A percentile compares a stretch with the other conserved stretches of the same genome.
Evolutionary conservation across 2,797 vertebrate genomes (phyloP).

Genomic region (Pachyuromys duprasi): DNA sequence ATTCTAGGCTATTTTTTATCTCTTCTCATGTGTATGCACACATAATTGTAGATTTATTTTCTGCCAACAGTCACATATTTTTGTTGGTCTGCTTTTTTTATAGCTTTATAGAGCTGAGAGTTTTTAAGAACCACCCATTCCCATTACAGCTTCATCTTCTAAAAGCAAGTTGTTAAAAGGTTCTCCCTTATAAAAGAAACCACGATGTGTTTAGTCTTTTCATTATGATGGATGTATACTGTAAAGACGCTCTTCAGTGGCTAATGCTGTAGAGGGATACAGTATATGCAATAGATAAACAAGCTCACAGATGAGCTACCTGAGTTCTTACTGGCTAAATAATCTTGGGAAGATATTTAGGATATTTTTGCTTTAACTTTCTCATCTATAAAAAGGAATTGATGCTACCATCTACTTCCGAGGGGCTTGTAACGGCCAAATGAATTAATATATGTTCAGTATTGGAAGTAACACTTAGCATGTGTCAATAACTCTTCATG

Average conservation of each 20-base stretch:
- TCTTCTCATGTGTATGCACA: neutral
- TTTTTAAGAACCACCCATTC: neutral
- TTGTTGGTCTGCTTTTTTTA: neutral
- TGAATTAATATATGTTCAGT: neutral
- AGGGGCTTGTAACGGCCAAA: neutral
- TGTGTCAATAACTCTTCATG: neutral
- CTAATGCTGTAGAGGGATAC: no score
- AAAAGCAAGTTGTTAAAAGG: neutral
- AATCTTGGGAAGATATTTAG: neutral
- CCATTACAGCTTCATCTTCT: neutral
- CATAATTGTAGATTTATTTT: neutral
- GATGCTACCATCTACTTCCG: neutral
- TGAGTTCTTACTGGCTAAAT: neutral
- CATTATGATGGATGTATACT: neutral
- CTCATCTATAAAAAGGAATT: neutral
- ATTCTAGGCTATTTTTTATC: no score
- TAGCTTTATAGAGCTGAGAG: neutral
- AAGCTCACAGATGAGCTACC: neutral
- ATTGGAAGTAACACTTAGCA: neutral
- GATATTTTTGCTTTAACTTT: neutral
- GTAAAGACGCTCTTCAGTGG: neutral
- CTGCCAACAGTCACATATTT: neutral
- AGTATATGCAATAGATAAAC: neutral
- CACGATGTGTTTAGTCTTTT: neutral
- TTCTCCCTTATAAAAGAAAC: neutral